Evolutionary conservation across 2,888 invertebrate genomes (phyloP).

Genomic region (Mesoligia furuncula): DNA sequence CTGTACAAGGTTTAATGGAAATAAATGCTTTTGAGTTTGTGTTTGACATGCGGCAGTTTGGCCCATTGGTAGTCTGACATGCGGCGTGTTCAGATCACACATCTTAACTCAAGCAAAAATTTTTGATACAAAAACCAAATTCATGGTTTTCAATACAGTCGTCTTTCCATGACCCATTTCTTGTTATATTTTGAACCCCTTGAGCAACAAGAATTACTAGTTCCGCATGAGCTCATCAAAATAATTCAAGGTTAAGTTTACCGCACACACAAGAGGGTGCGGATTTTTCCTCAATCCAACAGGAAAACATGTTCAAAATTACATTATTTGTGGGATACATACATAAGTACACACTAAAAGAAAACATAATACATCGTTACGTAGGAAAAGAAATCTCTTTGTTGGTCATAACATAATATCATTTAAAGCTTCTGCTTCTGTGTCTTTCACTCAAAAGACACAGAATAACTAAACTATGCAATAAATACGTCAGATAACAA

Average conservation of each 20-base stretch:
- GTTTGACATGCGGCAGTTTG: too few relatives aligned
- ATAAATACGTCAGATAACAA: too few relatives aligned
- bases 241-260: conserved; percentile 52
- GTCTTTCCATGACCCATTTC: not conserved
- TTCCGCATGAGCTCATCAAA: conserved; percentile 24
- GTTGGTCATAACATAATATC: not conserved
- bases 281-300: conserved; percentile 31
- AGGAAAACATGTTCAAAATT: conserved; percentile 45
- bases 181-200: conserved; percentile 15
- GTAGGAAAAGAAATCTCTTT: not conserved
- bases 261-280: conserved; percentile 27
- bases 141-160: not conserved
- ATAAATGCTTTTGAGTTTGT: too few relatives aligned
- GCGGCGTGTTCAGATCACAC: not conserved
- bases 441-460: too few relatives aligned
- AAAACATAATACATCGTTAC: conserved; percentile 4
- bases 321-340: conserved; percentile 11
- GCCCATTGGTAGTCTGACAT: not conserved
- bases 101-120: not conserved
- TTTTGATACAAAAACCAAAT: not conserved
- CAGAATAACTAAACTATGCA: too few relatives aligned
- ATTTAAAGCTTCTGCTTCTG: too few relatives aligned
- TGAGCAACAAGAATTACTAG: conserved; percentile 3
- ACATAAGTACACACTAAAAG: conserved; percentile 15
- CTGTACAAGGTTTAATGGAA: too few relatives aligned